A percentile compares a stretch with the other conserved stretches of the same genome.
phyloP scores from a whole-genome alignment of 2,888 invertebrate genomes.

The Calliscelio sp. region DNA sequence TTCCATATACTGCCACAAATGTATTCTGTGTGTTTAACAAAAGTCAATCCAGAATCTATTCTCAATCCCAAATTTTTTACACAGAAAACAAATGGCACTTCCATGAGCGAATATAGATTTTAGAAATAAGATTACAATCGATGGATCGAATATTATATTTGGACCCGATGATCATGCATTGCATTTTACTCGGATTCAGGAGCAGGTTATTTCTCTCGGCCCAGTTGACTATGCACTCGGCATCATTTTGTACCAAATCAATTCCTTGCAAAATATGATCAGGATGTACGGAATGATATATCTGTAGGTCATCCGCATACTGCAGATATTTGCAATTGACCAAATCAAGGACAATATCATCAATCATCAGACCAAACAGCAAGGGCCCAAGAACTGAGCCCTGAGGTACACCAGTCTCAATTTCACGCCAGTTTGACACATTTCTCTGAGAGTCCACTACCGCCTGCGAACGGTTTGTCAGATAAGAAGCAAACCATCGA shows the following conservation, averaged over 20 bases:
- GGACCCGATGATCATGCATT: background rate
- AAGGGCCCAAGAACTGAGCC: background rate
- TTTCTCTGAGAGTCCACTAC: background rate
- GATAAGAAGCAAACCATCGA: conserved; percentile 9
- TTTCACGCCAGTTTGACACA: background rate
- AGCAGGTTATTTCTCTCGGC: background rate
- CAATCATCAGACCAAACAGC: background rate
- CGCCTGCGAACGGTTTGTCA: background rate
- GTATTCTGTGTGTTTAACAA: background rate
- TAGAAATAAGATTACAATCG: background rate
- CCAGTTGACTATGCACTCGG: no score
- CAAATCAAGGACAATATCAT: background rate
- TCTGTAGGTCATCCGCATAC: background rate
- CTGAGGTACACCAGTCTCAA: background rate
- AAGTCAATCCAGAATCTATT: background rate
- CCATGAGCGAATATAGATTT: no score
- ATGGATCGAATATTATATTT: background rate
- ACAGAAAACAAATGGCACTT: no score
- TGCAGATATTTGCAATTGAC: background rate
- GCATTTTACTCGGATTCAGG: background rate
- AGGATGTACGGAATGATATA: no score
- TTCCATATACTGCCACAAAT: background rate
- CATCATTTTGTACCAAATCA: no score
- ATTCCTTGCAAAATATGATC: no score
- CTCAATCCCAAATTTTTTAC: background rate